A percentile compares a stretch with the other conserved stretches of the same genome.
Evolutionary conservation across 1,140 invertebrate species (phyloP).

Genomic region (Medauroidea extradentata): DNA sequence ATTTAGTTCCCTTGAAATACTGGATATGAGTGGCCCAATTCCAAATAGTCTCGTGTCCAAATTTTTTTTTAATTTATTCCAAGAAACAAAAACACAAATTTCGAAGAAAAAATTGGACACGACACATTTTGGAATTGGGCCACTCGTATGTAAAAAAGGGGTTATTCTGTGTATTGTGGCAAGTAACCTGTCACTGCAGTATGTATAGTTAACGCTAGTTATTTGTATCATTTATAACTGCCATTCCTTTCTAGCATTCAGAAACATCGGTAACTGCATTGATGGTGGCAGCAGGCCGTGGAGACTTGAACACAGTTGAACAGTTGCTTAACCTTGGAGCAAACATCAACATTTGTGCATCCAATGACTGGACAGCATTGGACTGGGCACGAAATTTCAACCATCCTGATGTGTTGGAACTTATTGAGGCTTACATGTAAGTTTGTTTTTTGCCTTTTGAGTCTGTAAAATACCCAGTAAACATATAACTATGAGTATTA

Average conservation of each 20-base stretch:
- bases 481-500: not conserved
- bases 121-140: too few species aligned
- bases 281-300: conserved; percentile 70
- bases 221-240: too few species aligned
- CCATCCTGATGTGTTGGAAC: conserved; percentile 53
- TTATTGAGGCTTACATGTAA: conserved; percentile 49
- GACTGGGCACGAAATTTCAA: conserved; percentile 66
- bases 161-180: too few species aligned
- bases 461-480: not conserved
- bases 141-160: too few species aligned
- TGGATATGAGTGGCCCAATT: too few species aligned
- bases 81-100: too few species aligned
- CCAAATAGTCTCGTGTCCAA: too few species aligned
- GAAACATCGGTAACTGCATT: conserved; percentile 64
- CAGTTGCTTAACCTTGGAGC: conserved; percentile 67
- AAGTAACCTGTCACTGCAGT: too few species aligned
- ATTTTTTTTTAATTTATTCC: too few species aligned
- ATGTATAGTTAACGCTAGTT: too few species aligned
- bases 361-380: conserved; percentile 65
- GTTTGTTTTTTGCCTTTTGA: not conserved
- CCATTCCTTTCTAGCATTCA: conserved; percentile 61
- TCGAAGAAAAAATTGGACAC: too few species aligned
- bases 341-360: conserved; percentile 59
- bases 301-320: conserved; percentile 57
- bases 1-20: too few species aligned